A percentile compares a stretch with the other conserved stretches of the same genome.
phyloP scores from a whole-genome alignment of 2,797 vertebrate species.

The Lepilemur ruficaudatus region DNA sequence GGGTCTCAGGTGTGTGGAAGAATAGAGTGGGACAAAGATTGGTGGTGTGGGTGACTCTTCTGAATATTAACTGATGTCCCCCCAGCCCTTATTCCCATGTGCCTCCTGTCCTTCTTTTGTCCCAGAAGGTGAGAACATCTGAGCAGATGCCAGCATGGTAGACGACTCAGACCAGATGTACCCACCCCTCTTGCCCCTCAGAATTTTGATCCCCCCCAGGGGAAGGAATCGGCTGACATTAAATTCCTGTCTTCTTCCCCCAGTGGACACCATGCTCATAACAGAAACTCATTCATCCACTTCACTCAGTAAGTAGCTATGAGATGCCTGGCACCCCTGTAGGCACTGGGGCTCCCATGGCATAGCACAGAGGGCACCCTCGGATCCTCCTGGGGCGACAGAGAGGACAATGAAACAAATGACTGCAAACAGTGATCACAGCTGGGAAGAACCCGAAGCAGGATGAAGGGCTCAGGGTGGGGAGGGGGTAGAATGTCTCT shows the following conservation, averaged over 20 bases:
- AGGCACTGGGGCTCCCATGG: background rate
- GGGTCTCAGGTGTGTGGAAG: background rate
- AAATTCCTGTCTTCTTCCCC: background rate
- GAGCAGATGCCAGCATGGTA: background rate
- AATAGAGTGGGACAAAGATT: background rate
- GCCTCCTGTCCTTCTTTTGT: background rate
- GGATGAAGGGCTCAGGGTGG: background rate
- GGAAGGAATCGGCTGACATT: background rate
- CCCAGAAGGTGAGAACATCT: background rate
- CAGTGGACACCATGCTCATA: background rate
- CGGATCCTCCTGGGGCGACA: background rate
- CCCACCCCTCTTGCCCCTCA: background rate
- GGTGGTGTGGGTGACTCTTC: background rate
- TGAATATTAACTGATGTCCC: background rate
- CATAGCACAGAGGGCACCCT: background rate
- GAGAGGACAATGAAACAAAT: background rate
- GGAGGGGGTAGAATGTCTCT: accelerated
- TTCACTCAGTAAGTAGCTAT: background rate
- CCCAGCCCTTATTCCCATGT: background rate
- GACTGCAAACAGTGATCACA: background rate
- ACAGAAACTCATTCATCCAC: background rate
- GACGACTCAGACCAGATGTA: background rate
- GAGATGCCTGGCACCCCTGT: background rate
- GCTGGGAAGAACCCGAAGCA: background rate
- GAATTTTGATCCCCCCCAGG: background rate